Percentiles rank a stretch among this genome's conserved stretches.
phyloP scores from a whole-genome alignment of 2,888 invertebrate species.

The Torymus texanus region DNA sequence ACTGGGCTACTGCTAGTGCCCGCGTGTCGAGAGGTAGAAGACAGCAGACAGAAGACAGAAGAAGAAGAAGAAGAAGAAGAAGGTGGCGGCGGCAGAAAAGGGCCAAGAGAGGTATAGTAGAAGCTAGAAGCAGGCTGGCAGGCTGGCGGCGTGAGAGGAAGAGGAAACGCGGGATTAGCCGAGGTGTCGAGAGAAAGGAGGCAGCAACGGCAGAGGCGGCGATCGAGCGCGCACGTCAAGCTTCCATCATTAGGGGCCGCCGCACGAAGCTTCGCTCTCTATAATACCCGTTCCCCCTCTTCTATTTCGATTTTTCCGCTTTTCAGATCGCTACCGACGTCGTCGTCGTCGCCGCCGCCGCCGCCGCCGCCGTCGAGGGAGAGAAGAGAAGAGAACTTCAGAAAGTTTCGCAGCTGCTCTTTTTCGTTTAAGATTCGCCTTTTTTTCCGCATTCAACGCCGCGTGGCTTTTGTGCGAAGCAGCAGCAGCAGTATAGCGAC shows the following conservation, averaged over 20 bases:
- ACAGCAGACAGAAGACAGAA: constrained; percentile 38
- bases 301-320: constrained; percentile 40
- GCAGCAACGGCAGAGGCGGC: background rate
- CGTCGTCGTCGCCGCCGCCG: background rate
- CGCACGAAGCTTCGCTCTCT: background rate
- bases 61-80: background rate
- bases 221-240: constrained; percentile 42
- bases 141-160: constrained; percentile 43
- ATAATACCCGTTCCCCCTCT: constrained; percentile 14
- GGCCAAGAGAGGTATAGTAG: background rate
- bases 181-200: constrained; percentile 34
- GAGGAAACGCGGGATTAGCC: constrained; percentile 47
- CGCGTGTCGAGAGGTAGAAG: background rate
- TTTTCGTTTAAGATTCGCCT: constrained; percentile 22
- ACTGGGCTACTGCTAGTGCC: constrained; percentile 3
- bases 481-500: too few species aligned
- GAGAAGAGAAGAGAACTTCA: constrained; percentile 20
- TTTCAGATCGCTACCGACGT: constrained; percentile 10
- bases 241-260: constrained; percentile 38
- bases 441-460: constrained; percentile 16
- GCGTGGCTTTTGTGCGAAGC: background rate
- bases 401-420: constrained; percentile 27
- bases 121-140: background rate
- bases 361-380: background rate
- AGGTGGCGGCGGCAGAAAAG: background rate